Conservation (phyloP, 2,113 vertebrate species). For the Muscicapa adusta region DNA sequence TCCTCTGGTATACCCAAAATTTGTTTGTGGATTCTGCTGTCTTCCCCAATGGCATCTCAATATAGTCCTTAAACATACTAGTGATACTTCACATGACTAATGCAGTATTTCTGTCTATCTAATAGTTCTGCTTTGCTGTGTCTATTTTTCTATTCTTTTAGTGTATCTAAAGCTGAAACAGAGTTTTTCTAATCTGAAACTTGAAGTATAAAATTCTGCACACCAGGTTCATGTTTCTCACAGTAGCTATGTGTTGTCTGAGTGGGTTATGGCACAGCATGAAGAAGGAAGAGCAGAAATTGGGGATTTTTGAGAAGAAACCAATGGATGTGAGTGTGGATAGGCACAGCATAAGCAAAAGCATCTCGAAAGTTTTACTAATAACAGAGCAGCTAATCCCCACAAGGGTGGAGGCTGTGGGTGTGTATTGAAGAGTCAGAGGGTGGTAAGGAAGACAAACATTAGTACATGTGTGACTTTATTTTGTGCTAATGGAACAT, state of each 20-base stretch:
- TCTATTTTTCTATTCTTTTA: not conserved
- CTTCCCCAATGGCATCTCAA: not conserved
- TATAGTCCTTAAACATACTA: not conserved
- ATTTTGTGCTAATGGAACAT: not conserved
- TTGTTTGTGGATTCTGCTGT: not conserved
- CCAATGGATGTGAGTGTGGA: not conserved
- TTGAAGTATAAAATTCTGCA: not conserved
- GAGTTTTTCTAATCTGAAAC: not conserved
- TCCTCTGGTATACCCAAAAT: not conserved
- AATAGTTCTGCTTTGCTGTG: not conserved
- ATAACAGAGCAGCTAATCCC: not conserved
- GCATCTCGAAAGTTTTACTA: not conserved
- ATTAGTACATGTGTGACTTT: not conserved
- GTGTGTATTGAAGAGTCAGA: not conserved
- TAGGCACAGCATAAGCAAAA: not conserved
- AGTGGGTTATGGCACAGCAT: not conserved
- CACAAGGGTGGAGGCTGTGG: not conserved
- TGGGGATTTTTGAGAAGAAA: not conserved
- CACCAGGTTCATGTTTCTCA: not conserved
- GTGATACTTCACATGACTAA: not conserved
- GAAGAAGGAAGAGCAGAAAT: not conserved
- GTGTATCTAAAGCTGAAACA: not conserved
- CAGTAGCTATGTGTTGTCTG: not conserved
- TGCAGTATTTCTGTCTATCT: not conserved
- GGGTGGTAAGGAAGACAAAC: not conserved